Conservation (phyloP, 2,888 invertebrate genomes). For the Lamproptera curius region DNA sequence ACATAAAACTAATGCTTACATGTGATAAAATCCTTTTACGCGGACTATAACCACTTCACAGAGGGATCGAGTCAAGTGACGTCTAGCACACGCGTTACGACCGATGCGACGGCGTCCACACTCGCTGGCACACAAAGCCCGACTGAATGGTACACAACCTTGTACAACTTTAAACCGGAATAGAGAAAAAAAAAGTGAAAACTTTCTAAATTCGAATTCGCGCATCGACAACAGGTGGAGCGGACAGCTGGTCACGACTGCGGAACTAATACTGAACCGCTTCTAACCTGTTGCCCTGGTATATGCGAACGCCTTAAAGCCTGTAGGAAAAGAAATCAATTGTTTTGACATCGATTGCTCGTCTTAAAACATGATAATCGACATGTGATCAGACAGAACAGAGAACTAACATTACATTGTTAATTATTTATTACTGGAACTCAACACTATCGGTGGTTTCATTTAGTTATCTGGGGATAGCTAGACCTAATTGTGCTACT, state of each 20-base stretch:
- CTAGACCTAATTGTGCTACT: too few species aligned
- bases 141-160: conserved; percentile 57
- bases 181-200: conserved; percentile 62
- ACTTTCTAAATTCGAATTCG: conserved; percentile 71
- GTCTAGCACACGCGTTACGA: conserved; percentile 25
- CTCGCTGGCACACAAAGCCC: conserved; percentile 51
- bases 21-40: conserved; percentile 31
- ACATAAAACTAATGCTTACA: conserved; percentile 23
- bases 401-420: too few species aligned
- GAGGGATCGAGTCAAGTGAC: conserved; percentile 30
- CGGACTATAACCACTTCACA: conserved; percentile 30
- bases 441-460: too few species aligned
- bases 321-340: too few species aligned
- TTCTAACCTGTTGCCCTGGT: conserved; percentile 1
- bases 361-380: too few species aligned
- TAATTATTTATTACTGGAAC: too few species aligned
- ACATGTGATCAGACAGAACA: too few species aligned
- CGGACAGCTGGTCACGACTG: conserved; percentile 30
- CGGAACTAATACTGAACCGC: conserved; percentile 13
- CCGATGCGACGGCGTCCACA: conserved; percentile 39
- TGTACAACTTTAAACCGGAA: conserved; percentile 52
- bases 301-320: too few species aligned
- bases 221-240: conserved; percentile 42
- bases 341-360: too few species aligned
- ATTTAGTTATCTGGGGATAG: too few species aligned